These are phyloP conservation scores for Ia io DNA, from an alignment of 2,113 vertebrate genomes.

Conservation along the genomic window DNA sequence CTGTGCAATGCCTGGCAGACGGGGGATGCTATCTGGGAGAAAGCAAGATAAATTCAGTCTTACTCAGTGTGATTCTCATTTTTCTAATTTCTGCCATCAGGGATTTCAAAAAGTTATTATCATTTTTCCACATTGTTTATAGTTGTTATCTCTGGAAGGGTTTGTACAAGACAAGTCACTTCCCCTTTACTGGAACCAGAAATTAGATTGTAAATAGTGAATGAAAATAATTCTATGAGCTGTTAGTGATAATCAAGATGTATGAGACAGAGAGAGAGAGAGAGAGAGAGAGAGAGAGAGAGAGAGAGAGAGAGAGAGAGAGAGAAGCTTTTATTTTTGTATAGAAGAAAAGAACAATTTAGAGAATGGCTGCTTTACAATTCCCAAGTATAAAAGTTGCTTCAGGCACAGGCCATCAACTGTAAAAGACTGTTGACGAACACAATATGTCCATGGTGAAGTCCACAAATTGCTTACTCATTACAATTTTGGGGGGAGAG, in stretches of 20 bases:
- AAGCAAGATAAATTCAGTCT: neutral
- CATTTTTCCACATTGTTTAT: neutral
- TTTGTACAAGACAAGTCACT: neutral
- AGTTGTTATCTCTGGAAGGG: neutral
- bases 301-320: neutral
- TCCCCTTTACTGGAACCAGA: neutral
- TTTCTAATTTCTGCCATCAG: neutral
- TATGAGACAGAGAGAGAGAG: too few species aligned
- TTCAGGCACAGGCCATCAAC: neutral
- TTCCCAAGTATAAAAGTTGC: neutral
- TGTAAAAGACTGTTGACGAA: neutral
- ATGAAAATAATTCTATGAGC: constrained; percentile 23
- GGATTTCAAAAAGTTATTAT: neutral
- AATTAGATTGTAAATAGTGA: neutral
- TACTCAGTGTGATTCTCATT: neutral
- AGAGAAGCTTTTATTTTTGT: neutral
- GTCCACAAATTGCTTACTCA: neutral
- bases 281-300: neutral
- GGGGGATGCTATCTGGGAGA: neutral
- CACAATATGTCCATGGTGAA: neutral
- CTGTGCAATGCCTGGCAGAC: too few species aligned
- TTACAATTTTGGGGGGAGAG: neutral
- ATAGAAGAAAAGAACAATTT: neutral
- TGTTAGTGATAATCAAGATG: neutral
- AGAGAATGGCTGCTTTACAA: neutral